These are phyloP conservation scores for Conops quadrifasciatus DNA, from an alignment of 2,888 invertebrate genomes.

Conservation along the genomic window DNA sequence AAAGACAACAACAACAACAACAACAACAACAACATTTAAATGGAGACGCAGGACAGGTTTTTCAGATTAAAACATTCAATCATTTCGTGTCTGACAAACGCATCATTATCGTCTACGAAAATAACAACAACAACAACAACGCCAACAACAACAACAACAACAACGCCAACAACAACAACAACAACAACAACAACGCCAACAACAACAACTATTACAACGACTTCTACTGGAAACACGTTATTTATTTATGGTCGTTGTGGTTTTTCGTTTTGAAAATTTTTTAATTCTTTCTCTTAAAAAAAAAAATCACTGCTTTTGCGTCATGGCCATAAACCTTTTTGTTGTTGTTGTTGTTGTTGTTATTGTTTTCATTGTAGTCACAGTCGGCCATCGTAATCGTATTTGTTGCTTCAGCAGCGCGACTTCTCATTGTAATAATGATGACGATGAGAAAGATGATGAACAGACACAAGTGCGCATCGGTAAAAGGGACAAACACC, in stretches of 20 bases:
- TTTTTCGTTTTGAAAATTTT: no score
- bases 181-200: background rate
- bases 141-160: no score
- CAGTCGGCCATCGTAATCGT: background rate
- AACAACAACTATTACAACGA: no score
- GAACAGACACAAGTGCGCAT: conserved; percentile 17
- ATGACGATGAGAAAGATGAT: background rate
- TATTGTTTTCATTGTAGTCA: background rate
- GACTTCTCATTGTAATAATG: background rate
- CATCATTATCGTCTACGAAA: background rate
- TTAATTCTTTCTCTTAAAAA: no score
- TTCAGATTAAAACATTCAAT: conserved; percentile 23
- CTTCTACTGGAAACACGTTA: no score
- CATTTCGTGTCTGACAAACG: background rate
- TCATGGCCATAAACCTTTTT: background rate
- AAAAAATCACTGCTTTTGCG: background rate
- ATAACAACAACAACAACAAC: background rate
- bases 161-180: background rate
- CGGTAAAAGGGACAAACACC: background rate
- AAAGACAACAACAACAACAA: no score
- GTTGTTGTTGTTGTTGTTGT: background rate
- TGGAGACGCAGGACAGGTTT: conserved; percentile 15
- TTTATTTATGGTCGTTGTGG: no score
- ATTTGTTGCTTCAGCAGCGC: conserved; percentile 2
- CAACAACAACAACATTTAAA: no score